phyloP scores from a whole-genome alignment of 2,888 invertebrate species.

The Rhorus exstirpatorius region DNA sequence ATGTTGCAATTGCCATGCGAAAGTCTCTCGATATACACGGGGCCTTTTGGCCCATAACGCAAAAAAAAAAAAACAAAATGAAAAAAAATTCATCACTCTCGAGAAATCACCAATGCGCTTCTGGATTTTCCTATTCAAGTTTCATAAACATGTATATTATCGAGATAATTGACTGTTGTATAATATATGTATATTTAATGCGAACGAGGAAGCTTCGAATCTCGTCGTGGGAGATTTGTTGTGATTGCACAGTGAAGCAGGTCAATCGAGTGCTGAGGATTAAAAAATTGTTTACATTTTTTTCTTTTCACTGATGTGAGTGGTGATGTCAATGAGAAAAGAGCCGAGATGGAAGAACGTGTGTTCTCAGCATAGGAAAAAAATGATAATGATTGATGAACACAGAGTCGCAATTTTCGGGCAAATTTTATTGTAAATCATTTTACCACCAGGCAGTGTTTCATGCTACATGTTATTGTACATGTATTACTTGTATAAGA shows the following conservation, averaged over 20 bases:
- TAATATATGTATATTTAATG: constrained; percentile 1
- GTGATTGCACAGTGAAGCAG: not conserved
- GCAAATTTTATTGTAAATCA: not conserved
- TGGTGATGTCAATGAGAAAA: too few species aligned
- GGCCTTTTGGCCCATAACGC: constrained; percentile 22
- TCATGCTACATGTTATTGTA: not conserved
- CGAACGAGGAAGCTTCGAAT: constrained; percentile 19
- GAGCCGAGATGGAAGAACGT: not conserved
- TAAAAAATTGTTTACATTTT: not conserved
- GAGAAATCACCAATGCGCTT: not conserved
- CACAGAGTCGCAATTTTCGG: not conserved
- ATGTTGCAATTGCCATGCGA: constrained; percentile 53
- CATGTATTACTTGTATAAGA: too few species aligned
- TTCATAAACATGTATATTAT: constrained; percentile 38
- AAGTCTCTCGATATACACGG: constrained; percentile 3
- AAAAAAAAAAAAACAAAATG: not conserved
- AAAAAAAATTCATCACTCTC: not conserved
- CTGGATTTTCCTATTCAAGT: constrained; percentile 9
- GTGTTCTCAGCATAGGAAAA: not conserved
- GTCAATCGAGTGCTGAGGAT: not conserved
- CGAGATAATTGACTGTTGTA: constrained; percentile 34
- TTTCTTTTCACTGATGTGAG: too few species aligned
- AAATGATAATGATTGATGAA: not conserved
- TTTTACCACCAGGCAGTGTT: not conserved
- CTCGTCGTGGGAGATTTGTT: not conserved